These are phyloP conservation scores for Euura lappo DNA, from an alignment of 1,140 invertebrate species.

Conservation along the genomic window DNA sequence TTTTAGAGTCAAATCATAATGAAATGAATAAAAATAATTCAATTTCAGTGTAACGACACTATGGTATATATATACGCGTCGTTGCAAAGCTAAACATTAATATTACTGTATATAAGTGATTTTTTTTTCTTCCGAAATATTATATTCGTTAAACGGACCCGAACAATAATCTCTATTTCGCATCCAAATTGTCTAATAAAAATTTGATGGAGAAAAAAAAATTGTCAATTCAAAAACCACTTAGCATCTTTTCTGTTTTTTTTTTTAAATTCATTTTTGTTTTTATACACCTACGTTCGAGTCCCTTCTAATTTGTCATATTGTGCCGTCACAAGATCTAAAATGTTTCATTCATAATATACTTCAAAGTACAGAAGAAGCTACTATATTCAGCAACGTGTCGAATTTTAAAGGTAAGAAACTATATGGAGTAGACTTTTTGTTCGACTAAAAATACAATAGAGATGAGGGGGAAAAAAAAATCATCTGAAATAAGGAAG, in stretches of 20 bases:
- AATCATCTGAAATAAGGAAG: not conserved
- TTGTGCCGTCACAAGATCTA: constrained; percentile 17
- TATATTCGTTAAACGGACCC: not conserved
- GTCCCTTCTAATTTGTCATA: constrained; percentile 13
- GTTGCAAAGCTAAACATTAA: constrained; percentile 1
- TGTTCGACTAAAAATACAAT: not conserved
- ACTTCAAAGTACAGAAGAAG: not conserved
- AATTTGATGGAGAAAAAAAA: not conserved
- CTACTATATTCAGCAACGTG: not conserved
- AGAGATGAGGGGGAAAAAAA: not conserved
- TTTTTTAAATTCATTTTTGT: not conserved
- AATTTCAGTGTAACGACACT: not conserved
- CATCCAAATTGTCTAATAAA: not conserved
- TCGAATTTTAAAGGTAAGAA: not conserved
- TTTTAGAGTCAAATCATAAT: not conserved
- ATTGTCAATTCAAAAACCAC: too few species aligned
- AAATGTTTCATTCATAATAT: not conserved
- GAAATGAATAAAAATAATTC: not conserved
- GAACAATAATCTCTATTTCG: not conserved
- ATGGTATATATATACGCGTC: not conserved
- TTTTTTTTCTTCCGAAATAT: constrained; percentile 1
- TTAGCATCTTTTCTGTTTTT: too few species aligned
- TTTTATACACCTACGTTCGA: constrained; percentile 8
- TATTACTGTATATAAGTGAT: not conserved
- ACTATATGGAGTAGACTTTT: not conserved